phyloP scores from a whole-genome alignment of 1,140 invertebrate genomes.

The Apis dorsata region DNA sequence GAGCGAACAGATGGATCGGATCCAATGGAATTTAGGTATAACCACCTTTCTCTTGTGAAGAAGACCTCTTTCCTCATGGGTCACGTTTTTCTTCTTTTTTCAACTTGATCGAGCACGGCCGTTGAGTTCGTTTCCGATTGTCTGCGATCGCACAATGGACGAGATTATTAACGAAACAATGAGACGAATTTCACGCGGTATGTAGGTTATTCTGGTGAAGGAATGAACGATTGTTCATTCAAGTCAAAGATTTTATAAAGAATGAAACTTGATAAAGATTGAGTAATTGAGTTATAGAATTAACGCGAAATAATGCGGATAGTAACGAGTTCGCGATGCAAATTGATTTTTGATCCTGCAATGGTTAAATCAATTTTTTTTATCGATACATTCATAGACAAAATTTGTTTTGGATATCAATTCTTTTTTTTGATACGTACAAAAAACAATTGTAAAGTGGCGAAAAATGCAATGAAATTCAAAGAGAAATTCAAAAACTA shows the following conservation, averaged over 20 bases:
- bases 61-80: neutral
- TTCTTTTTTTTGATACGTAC: too few relatives aligned
- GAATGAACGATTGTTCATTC: neutral
- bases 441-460: too few relatives aligned
- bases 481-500: too few relatives aligned
- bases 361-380: neutral
- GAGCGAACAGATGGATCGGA: neutral
- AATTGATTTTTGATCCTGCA: too few relatives aligned
- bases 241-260: neutral
- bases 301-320: neutral
- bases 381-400: too few relatives aligned
- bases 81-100: neutral
- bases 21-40: constrained; percentile 30
- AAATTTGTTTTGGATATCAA: neutral
- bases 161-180: constrained; percentile 58
- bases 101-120: too few relatives aligned
- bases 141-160: constrained; percentile 32
- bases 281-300: neutral
- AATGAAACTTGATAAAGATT: neutral
- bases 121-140: neutral
- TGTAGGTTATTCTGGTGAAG: constrained; percentile 2
- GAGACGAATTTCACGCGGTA: constrained; percentile 27
- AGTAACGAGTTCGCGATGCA: neutral
- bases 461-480: too few relatives aligned
- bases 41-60: constrained; percentile 18